phyloP scores from a whole-genome alignment of 1,140 invertebrate genomes.

The Neotoxoptera formosana region DNA sequence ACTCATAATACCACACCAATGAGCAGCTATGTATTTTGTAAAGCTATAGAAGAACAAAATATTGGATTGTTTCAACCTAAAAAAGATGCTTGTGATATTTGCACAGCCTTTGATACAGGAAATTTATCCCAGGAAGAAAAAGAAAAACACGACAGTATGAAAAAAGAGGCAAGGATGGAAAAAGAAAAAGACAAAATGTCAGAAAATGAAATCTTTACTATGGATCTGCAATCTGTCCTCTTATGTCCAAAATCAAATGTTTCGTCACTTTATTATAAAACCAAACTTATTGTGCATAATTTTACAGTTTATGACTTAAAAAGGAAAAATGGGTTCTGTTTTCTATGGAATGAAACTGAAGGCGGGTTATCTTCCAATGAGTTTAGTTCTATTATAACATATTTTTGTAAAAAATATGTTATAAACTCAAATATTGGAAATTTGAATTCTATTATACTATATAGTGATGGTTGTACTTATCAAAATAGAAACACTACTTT shows the following conservation, averaged over 20 bases:
- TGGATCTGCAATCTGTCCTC: neutral
- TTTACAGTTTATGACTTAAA: conserved; percentile 41
- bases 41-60: neutral
- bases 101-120: neutral
- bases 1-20: neutral
- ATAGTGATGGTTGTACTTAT: neutral
- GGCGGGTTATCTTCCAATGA: conserved; percentile 52
- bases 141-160: neutral
- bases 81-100: conserved; percentile 23
- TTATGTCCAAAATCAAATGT: neutral
- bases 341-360: conserved; percentile 23
- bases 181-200: conserved; percentile 22
- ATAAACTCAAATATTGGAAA: too few species aligned
- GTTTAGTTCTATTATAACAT: neutral
- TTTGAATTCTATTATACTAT: too few species aligned
- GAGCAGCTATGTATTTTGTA: neutral
- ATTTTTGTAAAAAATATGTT: neutral
- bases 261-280: neutral
- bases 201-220: neutral
- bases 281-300: neutral
- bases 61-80: neutral
- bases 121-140: neutral
- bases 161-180: neutral
- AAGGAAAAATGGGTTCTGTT: conserved; percentile 59
- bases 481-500: neutral